These are phyloP conservation scores for Sitta europaea DNA, from an alignment of 2,113 vertebrate species.

Conservation along the genomic window DNA sequence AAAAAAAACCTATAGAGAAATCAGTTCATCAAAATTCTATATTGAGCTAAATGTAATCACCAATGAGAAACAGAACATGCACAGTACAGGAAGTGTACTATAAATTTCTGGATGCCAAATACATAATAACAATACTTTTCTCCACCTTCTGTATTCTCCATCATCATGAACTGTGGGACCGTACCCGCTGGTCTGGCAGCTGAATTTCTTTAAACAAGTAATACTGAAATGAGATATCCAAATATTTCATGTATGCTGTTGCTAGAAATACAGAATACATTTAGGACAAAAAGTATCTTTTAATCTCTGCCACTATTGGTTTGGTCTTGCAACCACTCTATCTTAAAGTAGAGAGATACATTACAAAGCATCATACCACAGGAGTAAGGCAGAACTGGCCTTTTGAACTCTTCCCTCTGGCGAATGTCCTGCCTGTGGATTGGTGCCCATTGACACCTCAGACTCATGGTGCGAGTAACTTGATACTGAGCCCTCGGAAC, in stretches of 20 bases:
- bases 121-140: not conserved
- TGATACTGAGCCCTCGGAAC: not conserved
- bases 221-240: not conserved
- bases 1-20: not conserved
- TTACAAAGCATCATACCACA: not conserved
- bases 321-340: not conserved
- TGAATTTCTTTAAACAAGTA: conserved; percentile 9
- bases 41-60: not conserved
- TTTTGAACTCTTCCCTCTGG: not conserved
- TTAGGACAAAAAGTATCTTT: not conserved
- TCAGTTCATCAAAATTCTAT: not conserved
- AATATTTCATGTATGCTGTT: not conserved
- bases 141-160: not conserved
- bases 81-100: not conserved
- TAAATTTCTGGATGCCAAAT: not conserved
- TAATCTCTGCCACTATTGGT: not conserved
- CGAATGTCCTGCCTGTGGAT: not conserved
- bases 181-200: not conserved
- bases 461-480: not conserved
- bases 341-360: not conserved
- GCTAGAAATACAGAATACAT: not conserved
- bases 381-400: not conserved
- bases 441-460: not conserved
- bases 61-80: not conserved
- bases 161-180: not conserved